These are phyloP conservation scores for Hippocampus kuda DNA, from an alignment of 2,797 vertebrate genomes.

Conservation along the genomic window DNA sequence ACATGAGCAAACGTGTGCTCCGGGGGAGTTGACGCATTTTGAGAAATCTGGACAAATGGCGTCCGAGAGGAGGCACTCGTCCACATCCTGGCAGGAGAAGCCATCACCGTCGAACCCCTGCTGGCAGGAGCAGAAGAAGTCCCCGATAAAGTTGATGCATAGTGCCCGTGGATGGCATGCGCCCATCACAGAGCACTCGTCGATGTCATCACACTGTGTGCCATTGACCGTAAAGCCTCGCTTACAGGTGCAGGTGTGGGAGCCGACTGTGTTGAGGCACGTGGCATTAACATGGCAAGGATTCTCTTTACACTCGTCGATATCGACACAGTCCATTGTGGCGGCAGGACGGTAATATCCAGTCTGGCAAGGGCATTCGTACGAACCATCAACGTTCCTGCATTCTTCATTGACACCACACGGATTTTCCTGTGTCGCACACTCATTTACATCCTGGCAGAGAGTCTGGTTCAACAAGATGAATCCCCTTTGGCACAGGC, in stretches of 20 bases:
- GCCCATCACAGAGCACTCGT: constrained; percentile 58
- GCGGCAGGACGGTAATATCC: constrained; percentile 61
- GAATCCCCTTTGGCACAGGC: constrained; percentile 62
- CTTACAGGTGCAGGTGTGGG: constrained; percentile 67
- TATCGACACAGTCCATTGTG: constrained; percentile 59
- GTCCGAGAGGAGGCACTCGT: constrained; percentile 64
- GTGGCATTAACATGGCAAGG: constrained; percentile 67
- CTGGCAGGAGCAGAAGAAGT: constrained; percentile 63
- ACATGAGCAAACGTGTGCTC: constrained; percentile 72
- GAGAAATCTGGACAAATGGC: constrained; percentile 55
- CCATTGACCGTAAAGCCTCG: constrained; percentile 67
- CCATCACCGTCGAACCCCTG: constrained; percentile 69
- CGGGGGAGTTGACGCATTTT: constrained; percentile 70
- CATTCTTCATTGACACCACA: constrained; percentile 67
- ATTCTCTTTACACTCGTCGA: constrained; percentile 65
- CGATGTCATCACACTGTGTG: constrained; percentile 60
- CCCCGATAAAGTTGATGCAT: constrained; percentile 63
- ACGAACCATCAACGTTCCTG: constrained; percentile 65
- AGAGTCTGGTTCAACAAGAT: constrained; percentile 59
- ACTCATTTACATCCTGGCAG: constrained; percentile 75
- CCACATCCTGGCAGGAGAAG: constrained; percentile 64
- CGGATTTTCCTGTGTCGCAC: constrained; percentile 34
- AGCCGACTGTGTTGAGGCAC: constrained; percentile 68
- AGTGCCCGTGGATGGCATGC: constrained; percentile 56
- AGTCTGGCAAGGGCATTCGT: constrained; percentile 57